Base-by-base conservation (phyloP, 2,113 vertebrate genomes). In the Amphiprion percula region DNA sequence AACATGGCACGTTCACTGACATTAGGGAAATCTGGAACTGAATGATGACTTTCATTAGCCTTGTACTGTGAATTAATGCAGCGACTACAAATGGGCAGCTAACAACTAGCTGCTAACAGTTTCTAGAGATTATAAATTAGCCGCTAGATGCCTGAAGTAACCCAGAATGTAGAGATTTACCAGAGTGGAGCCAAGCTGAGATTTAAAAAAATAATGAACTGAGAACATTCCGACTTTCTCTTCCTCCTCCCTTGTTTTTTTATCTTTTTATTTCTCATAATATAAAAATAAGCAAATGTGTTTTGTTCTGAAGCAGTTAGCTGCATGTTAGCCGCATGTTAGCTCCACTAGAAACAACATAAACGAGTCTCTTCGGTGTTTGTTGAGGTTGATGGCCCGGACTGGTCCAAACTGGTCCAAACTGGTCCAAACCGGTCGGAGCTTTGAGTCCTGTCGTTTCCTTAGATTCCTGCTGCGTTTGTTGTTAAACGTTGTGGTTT, bases 31-130 rank as follows among this genome's bases (percentile, higher is more conserved):
- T 21, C 21, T 21, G 21, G 21, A 21, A 21, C 26, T 26, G 2
- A 26, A 2, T 26, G 26, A 2, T 26, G 26, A 26, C 26, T 26
- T 3, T 26, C 26, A 26, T 26, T 26, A 26, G 26, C 26, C 47
- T 17, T 15, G 15, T 30, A 30, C 30, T 5, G 30, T 6, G 6
- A 30, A 30, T 30, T 30, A 30, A 30, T 4, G 30, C 4, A 49
- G 17, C 3, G 17, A 17, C 49, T 15, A 52, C 49, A n/a, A 21
- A 21, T 9, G 21, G n/a, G 17, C 7, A 0, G 19, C 4, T 15
- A n/a, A 21, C 44, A 30, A 49, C 56, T 15, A 81, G 49, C 71
- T 56, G 68, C 71, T 81, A 69, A 58, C 65, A 10, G 56, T 26
- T 44, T 9, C 10, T 69, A 62, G 64, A 59, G 15, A 44, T 49